phyloP scores from a whole-genome alignment of 1,140 invertebrate genomes.

The Drosophila willistoni region DNA sequence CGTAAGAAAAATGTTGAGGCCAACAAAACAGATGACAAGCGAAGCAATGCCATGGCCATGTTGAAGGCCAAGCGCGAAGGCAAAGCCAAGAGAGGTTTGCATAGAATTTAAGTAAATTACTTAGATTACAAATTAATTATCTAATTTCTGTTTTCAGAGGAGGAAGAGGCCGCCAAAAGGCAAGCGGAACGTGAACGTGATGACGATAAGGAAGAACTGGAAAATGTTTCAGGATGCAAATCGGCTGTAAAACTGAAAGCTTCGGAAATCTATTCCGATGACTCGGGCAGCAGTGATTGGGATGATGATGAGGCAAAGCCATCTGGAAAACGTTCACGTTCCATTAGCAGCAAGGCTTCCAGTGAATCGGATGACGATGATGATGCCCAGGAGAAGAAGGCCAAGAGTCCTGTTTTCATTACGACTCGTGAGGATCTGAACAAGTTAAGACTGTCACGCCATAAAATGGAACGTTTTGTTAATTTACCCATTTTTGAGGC shows the following conservation, averaged over 20 bases:
- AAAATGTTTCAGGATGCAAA: slow-evolving; percentile 78
- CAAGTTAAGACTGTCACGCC: slow-evolving; percentile 94
- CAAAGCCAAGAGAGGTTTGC: slow-evolving; percentile 84
- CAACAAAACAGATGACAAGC: slow-evolving; percentile 92
- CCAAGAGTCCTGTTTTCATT: slow-evolving; percentile 86
- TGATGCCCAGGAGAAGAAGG: slow-evolving; percentile 55
- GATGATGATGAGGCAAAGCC: slow-evolving; percentile 83
- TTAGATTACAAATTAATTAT: not conserved
- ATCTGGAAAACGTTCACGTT: slow-evolving; percentile 79
- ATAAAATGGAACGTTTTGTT: slow-evolving; percentile 97
- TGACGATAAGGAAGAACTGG: slow-evolving; percentile 89
- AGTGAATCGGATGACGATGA: slow-evolving; percentile 84
- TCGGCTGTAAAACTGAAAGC: slow-evolving; percentile 90
- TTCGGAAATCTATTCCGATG: slow-evolving; percentile 97
- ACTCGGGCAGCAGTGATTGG: slow-evolving; percentile 90
- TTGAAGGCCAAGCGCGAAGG: slow-evolving; percentile 94
- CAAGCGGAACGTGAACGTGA: slow-evolving; percentile 84
- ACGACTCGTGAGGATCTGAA: slow-evolving; percentile 92
- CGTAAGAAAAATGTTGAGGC: slow-evolving; percentile 96
- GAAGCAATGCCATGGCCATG: slow-evolving; percentile 95
- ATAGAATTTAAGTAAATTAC: not conserved
- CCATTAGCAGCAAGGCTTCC: slow-evolving; percentile 84
- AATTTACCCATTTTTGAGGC: slow-evolving; percentile 97
- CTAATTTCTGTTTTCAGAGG: slow-evolving; percentile 66
- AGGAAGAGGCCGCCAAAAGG: slow-evolving; percentile 84